phyloP scores from a whole-genome alignment of 2,113 vertebrate species.

The Neolamprologus sp. region DNA sequence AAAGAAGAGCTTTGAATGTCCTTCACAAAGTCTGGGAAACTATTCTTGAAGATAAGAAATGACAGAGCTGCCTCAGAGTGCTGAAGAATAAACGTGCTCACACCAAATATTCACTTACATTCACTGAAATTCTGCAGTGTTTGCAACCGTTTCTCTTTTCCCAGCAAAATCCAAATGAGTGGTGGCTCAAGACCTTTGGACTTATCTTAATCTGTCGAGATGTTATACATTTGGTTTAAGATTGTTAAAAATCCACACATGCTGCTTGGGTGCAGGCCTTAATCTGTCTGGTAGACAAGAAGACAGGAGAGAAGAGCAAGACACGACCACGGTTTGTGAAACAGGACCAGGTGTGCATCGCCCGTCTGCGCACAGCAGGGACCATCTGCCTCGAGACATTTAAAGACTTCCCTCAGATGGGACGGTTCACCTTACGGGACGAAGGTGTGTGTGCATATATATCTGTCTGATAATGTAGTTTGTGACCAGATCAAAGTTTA shows the following conservation, averaged over 20 bases:
- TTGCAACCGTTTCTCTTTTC: neutral
- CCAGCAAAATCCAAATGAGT: accelerated
- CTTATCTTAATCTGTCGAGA: accelerated
- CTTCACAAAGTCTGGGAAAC: neutral
- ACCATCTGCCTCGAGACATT: constrained; percentile 99
- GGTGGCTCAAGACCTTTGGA: neutral
- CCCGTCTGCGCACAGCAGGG: constrained; percentile 88
- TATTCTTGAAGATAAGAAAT: neutral
- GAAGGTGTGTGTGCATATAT: constrained; percentile 76
- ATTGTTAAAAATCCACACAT: too few species aligned
- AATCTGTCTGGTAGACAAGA: constrained; percentile 99
- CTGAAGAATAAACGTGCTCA: accelerated
- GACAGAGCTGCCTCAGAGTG: neutral
- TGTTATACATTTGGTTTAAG: neutral
- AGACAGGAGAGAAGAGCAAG: constrained; percentile 95
- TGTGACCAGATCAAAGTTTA: neutral
- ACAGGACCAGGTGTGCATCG: constrained; percentile 97
- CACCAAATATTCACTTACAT: neutral
- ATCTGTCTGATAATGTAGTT: neutral
- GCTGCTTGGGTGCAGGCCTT: constrained; percentile 77
- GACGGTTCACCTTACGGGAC: constrained; percentile 93
- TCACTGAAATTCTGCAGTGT: neutral
- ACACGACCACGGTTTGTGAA: constrained; percentile 96
- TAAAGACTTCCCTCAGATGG: constrained; percentile 99
- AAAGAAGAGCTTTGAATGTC: neutral